These are phyloP conservation scores for Catharus minimus DNA, from an alignment of 2,113 vertebrate species.

Conservation along the genomic window DNA sequence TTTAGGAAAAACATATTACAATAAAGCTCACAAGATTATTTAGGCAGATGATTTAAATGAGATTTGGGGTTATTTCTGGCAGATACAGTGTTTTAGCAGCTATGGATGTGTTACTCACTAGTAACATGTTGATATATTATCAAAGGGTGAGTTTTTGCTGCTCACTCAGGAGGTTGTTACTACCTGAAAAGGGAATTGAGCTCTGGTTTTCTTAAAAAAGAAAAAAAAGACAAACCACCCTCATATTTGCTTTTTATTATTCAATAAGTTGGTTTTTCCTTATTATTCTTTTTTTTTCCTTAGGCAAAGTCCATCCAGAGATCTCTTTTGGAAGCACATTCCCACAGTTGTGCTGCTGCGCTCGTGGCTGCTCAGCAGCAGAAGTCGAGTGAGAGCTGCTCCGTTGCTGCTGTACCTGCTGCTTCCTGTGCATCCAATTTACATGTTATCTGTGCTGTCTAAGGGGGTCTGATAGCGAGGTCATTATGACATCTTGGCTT, in stretches of 20 bases:
- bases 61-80: neutral
- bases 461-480: conserved; percentile 14
- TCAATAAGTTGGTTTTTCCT: rapidly evolving
- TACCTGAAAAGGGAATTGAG: neutral
- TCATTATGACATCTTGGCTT: conserved; percentile 35
- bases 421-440: neutral
- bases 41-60: neutral
- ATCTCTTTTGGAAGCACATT: neutral
- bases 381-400: neutral
- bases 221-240: neutral
- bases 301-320: neutral
- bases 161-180: neutral
- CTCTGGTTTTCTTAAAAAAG: neutral
- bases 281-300: rapidly evolving
- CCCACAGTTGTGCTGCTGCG: neutral
- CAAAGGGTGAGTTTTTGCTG: rapidly evolving
- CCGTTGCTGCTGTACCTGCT: neutral
- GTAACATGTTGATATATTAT: neutral
- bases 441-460: neutral
- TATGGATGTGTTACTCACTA: neutral
- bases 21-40: neutral
- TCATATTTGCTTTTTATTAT: neutral
- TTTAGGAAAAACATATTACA: neutral
- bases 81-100: neutral
- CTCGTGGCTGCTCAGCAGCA: neutral